phyloP scores from a whole-genome alignment of 2,797 vertebrate species.

The Muscicapa comitata region DNA sequence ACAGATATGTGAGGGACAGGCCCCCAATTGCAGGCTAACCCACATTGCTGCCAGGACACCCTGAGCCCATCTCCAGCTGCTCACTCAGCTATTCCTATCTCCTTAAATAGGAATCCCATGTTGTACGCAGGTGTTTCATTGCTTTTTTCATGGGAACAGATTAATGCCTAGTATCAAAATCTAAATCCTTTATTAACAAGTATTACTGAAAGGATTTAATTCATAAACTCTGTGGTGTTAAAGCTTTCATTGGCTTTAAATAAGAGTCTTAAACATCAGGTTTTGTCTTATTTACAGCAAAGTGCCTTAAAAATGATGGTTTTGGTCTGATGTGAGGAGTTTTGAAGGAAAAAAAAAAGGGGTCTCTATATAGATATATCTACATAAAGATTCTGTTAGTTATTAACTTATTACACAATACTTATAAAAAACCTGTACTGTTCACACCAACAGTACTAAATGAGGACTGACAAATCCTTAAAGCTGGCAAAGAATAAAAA shows the following conservation, averaged over 20 bases:
- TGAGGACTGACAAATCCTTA: constrained; percentile 55
- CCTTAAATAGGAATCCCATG: not conserved
- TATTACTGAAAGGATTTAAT: not conserved
- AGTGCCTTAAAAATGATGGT: not conserved
- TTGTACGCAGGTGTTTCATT: not conserved
- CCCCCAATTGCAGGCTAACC: not conserved
- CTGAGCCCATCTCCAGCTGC: not conserved
- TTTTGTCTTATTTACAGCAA: not conserved
- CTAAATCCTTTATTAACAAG: not conserved
- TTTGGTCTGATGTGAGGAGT: not conserved
- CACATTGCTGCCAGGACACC: not conserved
- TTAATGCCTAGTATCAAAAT: not conserved
- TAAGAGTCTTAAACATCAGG: not conserved
- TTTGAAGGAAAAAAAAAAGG: not conserved
- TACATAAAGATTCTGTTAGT: not conserved
- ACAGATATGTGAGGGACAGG: not conserved
- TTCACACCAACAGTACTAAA: constrained; percentile 15
- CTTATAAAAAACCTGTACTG: not conserved
- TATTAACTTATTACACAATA: not conserved
- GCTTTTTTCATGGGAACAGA: not conserved
- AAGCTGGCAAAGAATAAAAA: constrained; percentile 55
- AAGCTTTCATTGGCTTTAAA: not conserved
- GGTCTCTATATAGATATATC: not conserved
- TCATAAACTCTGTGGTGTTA: not conserved
- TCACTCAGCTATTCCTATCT: not conserved